Evolutionary conservation across 2,113 vertebrate genomes (phyloP).

Genomic region (Poeciliopsis retropinna): DNA sequence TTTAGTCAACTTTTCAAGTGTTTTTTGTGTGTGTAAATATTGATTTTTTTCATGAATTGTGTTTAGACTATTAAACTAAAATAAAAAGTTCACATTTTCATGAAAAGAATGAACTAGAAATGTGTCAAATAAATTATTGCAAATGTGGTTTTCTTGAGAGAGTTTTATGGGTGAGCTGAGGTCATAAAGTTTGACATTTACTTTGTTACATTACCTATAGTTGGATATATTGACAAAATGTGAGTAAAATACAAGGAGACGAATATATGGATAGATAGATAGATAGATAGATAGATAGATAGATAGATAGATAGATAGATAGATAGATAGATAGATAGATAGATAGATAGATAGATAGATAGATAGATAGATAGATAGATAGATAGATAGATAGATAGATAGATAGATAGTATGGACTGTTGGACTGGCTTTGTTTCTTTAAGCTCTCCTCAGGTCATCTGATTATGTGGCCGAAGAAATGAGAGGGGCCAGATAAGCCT

Average conservation of each 20-base stretch:
- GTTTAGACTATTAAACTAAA: background rate
- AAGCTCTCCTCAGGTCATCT: conserved; percentile 60
- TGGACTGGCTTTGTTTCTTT: conserved; percentile 51
- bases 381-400: conserved; percentile 13
- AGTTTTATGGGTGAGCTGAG: conserved; percentile 17
- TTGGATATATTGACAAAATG: background rate
- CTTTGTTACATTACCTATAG: conserved; percentile 13
- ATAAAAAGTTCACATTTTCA: background rate
- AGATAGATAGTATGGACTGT: conserved; percentile 6
- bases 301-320: background rate
- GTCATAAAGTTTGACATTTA: conserved; percentile 46
- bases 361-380: conserved; percentile 7
- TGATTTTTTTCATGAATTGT: background rate
- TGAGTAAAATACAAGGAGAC: background rate
- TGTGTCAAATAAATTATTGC: background rate
- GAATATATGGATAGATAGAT: background rate
- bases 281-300: background rate
- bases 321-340: background rate
- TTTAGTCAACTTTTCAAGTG: conserved; percentile 5
- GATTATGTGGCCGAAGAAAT: conserved; percentile 69
- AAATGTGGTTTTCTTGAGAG: background rate
- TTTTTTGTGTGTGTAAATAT: background rate
- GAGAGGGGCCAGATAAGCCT: conserved; percentile 74
- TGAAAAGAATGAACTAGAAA: background rate
- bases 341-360: background rate